A percentile compares a stretch with the other conserved stretches of the same genome.
These are phyloP conservation scores for Chrysina gloriosa DNA, from an alignment of 2,888 invertebrate genomes.

Conservation along the genomic window DNA sequence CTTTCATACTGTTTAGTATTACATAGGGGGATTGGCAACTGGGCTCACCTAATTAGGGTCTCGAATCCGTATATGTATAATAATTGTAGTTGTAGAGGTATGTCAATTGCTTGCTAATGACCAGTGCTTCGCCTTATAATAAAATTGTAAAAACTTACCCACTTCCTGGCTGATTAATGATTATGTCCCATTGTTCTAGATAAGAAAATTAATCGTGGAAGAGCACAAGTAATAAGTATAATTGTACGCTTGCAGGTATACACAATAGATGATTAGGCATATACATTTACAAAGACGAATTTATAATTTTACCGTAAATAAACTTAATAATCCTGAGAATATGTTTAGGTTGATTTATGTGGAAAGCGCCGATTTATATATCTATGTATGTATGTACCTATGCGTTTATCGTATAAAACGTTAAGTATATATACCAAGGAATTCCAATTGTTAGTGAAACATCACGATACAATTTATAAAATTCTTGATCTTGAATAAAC, in stretches of 20 bases:
- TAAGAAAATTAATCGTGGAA: slow-evolving; percentile 25
- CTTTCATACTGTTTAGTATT: too few relatives aligned
- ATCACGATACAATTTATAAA: too few relatives aligned
- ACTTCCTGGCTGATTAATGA: slow-evolving; percentile 17
- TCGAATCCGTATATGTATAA: background rate
- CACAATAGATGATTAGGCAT: slow-evolving; percentile 25
- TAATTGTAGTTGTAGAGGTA: background rate
- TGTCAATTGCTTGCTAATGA: background rate
- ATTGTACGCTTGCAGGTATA: slow-evolving; percentile 1
- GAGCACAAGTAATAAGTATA: slow-evolving; percentile 9
- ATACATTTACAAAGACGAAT: background rate
- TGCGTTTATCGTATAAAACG: too few relatives aligned
- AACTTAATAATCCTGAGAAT: background rate
- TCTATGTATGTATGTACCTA: too few relatives aligned
- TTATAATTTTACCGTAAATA: background rate
- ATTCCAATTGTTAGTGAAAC: too few relatives aligned
- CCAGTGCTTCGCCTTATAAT: background rate
- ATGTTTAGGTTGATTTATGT: too few relatives aligned
- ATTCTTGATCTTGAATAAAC: too few relatives aligned
- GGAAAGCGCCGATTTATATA: too few relatives aligned
- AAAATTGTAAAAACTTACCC: slow-evolving; percentile 5
- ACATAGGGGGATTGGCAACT: too few relatives aligned
- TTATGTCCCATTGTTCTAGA: slow-evolving; percentile 20
- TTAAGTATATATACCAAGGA: too few relatives aligned
- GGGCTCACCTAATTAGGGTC: background rate